Percentiles rank a stretch among this genome's conserved stretches.
These are phyloP conservation scores for Setipinna tenuifilis DNA, from an alignment of 2,797 vertebrate species.

Conservation along the genomic window DNA sequence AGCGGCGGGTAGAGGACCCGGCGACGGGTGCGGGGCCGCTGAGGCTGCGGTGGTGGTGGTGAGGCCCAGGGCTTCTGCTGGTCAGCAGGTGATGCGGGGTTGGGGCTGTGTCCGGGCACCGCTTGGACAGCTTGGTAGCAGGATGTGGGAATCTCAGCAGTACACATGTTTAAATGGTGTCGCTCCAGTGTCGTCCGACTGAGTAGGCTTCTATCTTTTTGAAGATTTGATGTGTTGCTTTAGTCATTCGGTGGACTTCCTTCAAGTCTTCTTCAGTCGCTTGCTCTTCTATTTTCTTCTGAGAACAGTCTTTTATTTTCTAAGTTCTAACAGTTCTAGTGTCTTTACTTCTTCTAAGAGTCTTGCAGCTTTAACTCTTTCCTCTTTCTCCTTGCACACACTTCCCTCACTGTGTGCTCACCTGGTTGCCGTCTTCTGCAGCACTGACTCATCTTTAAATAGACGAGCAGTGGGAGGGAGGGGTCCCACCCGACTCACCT, in stretches of 20 bases:
- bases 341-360: not conserved
- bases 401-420: not conserved
- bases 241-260: not conserved
- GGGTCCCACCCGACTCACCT: not conserved
- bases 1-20: constrained; percentile 73
- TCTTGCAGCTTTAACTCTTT: not conserved
- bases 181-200: not conserved
- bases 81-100: constrained; percentile 19
- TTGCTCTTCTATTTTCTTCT: constrained; percentile 11
- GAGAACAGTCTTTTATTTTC: too few relatives aligned
- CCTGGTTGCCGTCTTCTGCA: constrained; percentile 1
- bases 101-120: constrained; percentile 30
- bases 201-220: not conserved
- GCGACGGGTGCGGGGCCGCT: constrained; percentile 34
- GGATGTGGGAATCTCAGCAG: constrained; percentile 42
- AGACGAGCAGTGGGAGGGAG: constrained; percentile 45
- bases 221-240: not conserved
- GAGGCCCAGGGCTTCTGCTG: constrained; percentile 22
- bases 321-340: too few relatives aligned
- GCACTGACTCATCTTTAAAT: constrained; percentile 52
- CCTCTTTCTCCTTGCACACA: not conserved
- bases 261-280: not conserved
- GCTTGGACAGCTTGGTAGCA: constrained; percentile 34
- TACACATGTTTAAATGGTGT: not conserved
- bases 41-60: not conserved